phyloP scores from a whole-genome alignment of 2,113 vertebrate genomes.

The Chloroceryle aenea region DNA sequence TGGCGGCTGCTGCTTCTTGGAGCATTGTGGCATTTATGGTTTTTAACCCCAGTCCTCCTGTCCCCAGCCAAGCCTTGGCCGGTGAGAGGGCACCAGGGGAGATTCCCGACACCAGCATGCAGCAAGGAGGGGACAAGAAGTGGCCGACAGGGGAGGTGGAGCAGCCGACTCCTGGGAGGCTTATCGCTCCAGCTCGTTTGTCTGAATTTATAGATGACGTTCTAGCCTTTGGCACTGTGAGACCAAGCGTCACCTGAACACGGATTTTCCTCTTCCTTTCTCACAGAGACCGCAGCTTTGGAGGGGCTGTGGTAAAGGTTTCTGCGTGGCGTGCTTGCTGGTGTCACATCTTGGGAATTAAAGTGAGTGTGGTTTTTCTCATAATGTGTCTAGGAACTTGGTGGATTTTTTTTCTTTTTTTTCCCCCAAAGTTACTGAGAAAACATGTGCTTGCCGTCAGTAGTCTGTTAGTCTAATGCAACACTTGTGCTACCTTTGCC shows the following conservation, averaged over 20 bases:
- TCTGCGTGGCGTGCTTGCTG: not conserved
- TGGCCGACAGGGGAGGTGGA: not conserved
- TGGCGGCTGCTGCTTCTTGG: not conserved
- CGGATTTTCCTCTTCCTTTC: not conserved
- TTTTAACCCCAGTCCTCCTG: slow-evolving; percentile 62
- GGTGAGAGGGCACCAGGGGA: not conserved
- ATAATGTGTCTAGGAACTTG: not conserved
- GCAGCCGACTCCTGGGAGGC: not conserved
- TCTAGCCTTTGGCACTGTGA: not conserved
- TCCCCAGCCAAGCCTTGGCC: not conserved
- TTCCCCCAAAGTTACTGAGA: not conserved
- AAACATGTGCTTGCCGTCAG: not conserved
- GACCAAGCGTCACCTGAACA: accelerated
- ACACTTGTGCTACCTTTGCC: not conserved
- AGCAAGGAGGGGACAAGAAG: not conserved
- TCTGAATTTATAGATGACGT: not conserved
- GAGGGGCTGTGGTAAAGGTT: not conserved
- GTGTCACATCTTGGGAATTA: not conserved
- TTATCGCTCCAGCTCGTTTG: not conserved
- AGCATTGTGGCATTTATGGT: slow-evolving; percentile 72
- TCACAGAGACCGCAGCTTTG: not conserved
- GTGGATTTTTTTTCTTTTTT: not conserved
- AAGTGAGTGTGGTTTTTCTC: not conserved
- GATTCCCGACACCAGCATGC: accelerated
- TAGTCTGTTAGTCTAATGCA: not conserved